A percentile compares a stretch with the other conserved stretches of the same genome.
These are phyloP conservation scores for Neuroscelio doddi DNA, from an alignment of 2,888 invertebrate genomes.

Conservation along the genomic window DNA sequence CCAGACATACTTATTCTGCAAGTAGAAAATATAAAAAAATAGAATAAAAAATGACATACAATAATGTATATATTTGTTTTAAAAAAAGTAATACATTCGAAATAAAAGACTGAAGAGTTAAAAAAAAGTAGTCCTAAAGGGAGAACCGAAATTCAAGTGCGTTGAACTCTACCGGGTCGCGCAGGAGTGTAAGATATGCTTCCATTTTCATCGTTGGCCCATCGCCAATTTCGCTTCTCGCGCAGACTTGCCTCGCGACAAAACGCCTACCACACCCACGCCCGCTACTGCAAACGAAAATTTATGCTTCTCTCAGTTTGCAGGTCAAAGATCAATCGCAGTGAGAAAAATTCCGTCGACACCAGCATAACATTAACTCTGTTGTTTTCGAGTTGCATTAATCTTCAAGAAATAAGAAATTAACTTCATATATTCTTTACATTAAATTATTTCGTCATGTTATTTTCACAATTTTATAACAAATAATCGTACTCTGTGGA, in stretches of 20 bases:
- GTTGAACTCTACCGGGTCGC: constrained; percentile 59
- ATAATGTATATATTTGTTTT: too few species aligned
- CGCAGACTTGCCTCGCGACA: constrained; percentile 37
- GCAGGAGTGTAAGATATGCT: constrained; percentile 66
- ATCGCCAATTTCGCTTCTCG: constrained; percentile 58
- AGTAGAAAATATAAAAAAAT: too few species aligned
- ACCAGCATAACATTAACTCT: constrained; percentile 10
- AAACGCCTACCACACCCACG: constrained; percentile 41
- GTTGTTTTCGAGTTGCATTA: constrained; percentile 9
- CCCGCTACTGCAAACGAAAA: constrained; percentile 17
- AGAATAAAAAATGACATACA: too few species aligned
- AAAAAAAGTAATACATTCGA: too few species aligned
- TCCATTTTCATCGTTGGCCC: constrained; percentile 70
- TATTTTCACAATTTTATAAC: too few species aligned
- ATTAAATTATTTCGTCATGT: too few species aligned
- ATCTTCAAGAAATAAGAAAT: too few species aligned
- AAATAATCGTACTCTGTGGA: too few species aligned
- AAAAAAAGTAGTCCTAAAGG: constrained; percentile 6
- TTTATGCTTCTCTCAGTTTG: constrained; percentile 22
- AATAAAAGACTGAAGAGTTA: background rate
- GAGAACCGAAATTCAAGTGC: constrained; percentile 50
- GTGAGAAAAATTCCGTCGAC: constrained; percentile 13
- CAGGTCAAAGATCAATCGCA: constrained; percentile 27
- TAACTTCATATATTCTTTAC: too few species aligned
- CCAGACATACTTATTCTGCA: too few species aligned